Conservation (phyloP, 2,113 vertebrate species). For the Coreoperca whiteheadi region DNA sequence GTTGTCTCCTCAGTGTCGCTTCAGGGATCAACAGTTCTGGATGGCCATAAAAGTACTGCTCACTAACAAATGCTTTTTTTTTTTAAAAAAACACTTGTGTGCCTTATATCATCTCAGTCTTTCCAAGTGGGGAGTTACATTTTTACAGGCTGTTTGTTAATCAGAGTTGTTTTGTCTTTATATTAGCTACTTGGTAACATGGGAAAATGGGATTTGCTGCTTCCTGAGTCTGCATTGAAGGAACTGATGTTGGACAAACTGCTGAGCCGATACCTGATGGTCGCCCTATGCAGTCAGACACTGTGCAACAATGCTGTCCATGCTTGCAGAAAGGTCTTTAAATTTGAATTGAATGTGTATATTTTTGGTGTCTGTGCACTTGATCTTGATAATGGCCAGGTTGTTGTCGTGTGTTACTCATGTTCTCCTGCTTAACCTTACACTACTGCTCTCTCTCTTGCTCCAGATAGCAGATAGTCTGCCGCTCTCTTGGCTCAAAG, state of each 20-base stretch:
- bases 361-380: not conserved
- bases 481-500: constrained; percentile 89
- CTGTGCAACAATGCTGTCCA: constrained; percentile 65
- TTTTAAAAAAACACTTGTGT: not conserved
- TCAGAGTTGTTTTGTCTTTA: constrained; percentile 10
- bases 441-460: not conserved
- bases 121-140: not conserved
- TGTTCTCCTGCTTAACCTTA: not conserved
- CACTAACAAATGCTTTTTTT: not conserved
- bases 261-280: constrained; percentile 91
- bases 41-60: constrained; percentile 90
- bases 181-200: constrained; percentile 89
- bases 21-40: constrained; percentile 91
- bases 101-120: not conserved
- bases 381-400: not conserved
- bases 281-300: constrained; percentile 84
- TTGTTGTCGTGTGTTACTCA: not conserved
- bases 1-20: constrained; percentile 83
- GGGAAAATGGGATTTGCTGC: constrained; percentile 89
- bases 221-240: constrained; percentile 84
- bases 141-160: constrained; percentile 16
- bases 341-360: not conserved
- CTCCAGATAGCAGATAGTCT: constrained; percentile 85
- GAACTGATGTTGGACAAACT: constrained; percentile 91
- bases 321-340: constrained; percentile 88